These are phyloP conservation scores for Malurus leucopterus DNA, from an alignment of 2,797 vertebrate genomes.

Conservation along the genomic window DNA sequence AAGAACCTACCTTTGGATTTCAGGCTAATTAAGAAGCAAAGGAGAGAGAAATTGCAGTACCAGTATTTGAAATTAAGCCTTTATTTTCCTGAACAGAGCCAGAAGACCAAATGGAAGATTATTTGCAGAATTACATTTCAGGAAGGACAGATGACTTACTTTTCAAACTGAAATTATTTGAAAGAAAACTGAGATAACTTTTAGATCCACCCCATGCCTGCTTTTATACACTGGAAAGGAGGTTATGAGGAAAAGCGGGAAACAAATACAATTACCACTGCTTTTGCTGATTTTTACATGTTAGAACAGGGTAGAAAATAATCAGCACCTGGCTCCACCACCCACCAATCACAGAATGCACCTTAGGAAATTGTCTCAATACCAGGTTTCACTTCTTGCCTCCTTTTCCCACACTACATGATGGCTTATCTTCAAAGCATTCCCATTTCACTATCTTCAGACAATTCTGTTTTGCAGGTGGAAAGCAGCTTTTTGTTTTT, in stretches of 20 bases:
- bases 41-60: not conserved
- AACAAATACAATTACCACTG: conserved; percentile 1
- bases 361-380: conserved; percentile 40
- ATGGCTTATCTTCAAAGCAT: conserved; percentile 66
- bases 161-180: not conserved
- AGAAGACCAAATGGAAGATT: not conserved
- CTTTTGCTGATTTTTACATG: conserved; percentile 25
- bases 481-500: conserved; percentile 49
- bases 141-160: not conserved
- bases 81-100: not conserved
- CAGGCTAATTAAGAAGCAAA: not conserved
- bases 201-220: not conserved
- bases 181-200: not conserved
- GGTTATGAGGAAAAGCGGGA: not conserved
- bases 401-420: conserved; percentile 45
- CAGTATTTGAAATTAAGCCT: not conserved
- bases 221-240: not conserved
- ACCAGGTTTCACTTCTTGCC: conserved; percentile 38
- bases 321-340: conserved; percentile 38
- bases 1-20: not conserved
- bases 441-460: conserved; percentile 57
- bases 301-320: conserved; percentile 36
- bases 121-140: not conserved
- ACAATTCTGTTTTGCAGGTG: conserved; percentile 53
- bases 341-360: conserved; percentile 30